A percentile compares a stretch with the other conserved stretches of the same genome.
Evolutionary conservation across 2,888 invertebrate species (phyloP).

Genomic region (Gerris lacustris): DNA sequence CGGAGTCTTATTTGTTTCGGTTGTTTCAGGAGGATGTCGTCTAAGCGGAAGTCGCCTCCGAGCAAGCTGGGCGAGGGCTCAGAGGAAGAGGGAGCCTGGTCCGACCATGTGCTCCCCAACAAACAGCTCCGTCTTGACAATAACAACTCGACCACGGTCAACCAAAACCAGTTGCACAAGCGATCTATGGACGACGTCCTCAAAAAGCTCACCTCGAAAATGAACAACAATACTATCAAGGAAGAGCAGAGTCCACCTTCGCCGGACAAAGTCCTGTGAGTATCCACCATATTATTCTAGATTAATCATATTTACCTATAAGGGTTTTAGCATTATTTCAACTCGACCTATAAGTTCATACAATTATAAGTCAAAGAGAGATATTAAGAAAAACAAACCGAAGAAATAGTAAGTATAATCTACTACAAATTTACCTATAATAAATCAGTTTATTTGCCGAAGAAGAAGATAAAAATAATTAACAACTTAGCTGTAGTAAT

Average conservation of each 20-base stretch:
- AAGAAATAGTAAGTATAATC: no score
- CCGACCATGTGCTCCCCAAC: conserved; percentile 4
- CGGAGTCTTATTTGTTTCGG: no score
- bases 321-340: not conserved
- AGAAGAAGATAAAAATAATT: no score
- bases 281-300: not conserved
- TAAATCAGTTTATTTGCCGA: no score
- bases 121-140: conserved; percentile 38
- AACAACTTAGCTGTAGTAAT: no score
- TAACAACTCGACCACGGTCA: conserved; percentile 46
- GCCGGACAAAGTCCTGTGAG: conserved; percentile 45
- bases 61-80: conserved; percentile 77
- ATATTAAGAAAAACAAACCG: no score
- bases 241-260: conserved; percentile 56
- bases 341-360: not conserved
- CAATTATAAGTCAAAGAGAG: no score
- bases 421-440: no score
- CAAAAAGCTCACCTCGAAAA: conserved; percentile 72
- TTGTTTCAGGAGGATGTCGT: conserved; percentile 82
- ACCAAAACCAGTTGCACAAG: conserved; percentile 44
- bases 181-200: conserved; percentile 85
- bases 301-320: conserved; percentile 13
- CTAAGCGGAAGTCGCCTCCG: conserved; percentile 91
- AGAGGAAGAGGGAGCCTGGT: conserved; percentile 38
- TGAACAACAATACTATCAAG: conserved; percentile 61